Evolutionary conservation across 1,140 invertebrate genomes (phyloP).

Genomic region (Trachymyrmex septentrionalis): DNA sequence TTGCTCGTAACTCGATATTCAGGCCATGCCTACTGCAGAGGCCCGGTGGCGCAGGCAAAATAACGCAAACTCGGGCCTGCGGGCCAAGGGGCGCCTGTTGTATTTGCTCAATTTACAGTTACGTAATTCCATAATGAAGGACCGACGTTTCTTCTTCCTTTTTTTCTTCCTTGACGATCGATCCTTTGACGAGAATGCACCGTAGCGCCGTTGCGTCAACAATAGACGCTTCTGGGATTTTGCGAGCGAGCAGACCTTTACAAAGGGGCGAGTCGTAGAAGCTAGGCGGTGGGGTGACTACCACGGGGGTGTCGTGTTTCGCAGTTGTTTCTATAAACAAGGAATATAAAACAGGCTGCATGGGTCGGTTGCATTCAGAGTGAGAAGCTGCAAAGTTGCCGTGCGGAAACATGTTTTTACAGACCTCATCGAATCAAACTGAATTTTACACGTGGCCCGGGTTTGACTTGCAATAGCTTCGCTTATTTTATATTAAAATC

Average conservation of each 20-base stretch:
- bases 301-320: constrained; percentile 78
- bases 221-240: constrained; percentile 78
- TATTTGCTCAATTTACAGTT: constrained; percentile 86
- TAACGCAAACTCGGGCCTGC: constrained; percentile 75
- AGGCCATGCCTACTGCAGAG: constrained; percentile 57
- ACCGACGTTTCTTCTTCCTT: constrained; percentile 71
- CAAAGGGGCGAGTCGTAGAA: constrained; percentile 51
- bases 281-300: constrained; percentile 56
- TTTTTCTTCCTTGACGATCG: constrained; percentile 54
- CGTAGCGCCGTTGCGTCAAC: constrained; percentile 78
- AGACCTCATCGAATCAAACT: not conserved
- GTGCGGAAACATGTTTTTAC: too few species aligned
- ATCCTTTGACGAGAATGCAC: constrained; percentile 61
- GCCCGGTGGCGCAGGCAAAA: constrained; percentile 68
- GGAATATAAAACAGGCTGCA: constrained; percentile 68
- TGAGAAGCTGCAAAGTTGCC: constrained; percentile 40
- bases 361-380: not conserved
- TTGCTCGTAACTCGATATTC: constrained; percentile 78
- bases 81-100: constrained; percentile 76
- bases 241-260: constrained; percentile 76
- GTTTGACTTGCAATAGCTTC: too few species aligned
- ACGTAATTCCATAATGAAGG: constrained; percentile 84
- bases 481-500: too few species aligned
- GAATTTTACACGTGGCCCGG: not conserved
- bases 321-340: constrained; percentile 78